Evolutionary conservation across 2,797 vertebrate species (phyloP).

Genomic region (Acanthurus tractus): DNA sequence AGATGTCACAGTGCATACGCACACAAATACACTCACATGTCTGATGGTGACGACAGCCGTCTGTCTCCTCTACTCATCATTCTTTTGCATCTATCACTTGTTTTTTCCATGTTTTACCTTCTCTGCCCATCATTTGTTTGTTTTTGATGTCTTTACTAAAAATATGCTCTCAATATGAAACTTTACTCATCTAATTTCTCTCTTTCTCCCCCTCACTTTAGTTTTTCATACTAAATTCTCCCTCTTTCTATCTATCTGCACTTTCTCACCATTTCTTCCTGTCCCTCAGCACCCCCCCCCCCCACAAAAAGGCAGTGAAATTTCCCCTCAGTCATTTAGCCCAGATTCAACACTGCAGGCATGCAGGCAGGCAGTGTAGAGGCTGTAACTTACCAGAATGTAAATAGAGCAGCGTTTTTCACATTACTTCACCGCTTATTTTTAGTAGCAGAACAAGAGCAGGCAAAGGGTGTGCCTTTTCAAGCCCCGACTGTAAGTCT

Average conservation of each 20-base stretch:
- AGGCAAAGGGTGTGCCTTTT: slow-evolving; percentile 75
- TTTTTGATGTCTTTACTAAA: not conserved
- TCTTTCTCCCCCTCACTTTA: not conserved
- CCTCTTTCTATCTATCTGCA: slow-evolving; percentile 26
- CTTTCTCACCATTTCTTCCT: slow-evolving; percentile 48
- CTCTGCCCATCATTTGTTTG: not conserved
- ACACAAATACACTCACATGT: slow-evolving; percentile 40
- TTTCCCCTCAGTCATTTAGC: slow-evolving; percentile 74
- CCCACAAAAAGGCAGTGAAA: slow-evolving; percentile 56
- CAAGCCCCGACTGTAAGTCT: slow-evolving; percentile 67
- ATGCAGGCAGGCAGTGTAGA: slow-evolving; percentile 51
- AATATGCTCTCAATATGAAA: not conserved
- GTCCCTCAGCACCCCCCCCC: slow-evolving; percentile 22
- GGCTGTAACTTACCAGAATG: slow-evolving; percentile 81
- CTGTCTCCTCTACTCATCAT: slow-evolving; percentile 19
- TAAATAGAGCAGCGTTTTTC: slow-evolving; percentile 85
- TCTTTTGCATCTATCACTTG: slow-evolving; percentile 3
- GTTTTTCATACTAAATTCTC: not conserved
- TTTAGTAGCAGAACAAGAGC: slow-evolving; percentile 84
- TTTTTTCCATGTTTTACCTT: not conserved
- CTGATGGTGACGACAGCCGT: slow-evolving; percentile 30
- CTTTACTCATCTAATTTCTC: not conserved
- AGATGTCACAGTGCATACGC: slow-evolving; percentile 50
- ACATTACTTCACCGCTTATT: slow-evolving; percentile 85
- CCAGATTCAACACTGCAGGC: slow-evolving; percentile 64